A percentile compares a stretch with the other conserved stretches of the same genome.
Conservation (phyloP, 2,113 vertebrate species). For the Silurus glanis region DNA sequence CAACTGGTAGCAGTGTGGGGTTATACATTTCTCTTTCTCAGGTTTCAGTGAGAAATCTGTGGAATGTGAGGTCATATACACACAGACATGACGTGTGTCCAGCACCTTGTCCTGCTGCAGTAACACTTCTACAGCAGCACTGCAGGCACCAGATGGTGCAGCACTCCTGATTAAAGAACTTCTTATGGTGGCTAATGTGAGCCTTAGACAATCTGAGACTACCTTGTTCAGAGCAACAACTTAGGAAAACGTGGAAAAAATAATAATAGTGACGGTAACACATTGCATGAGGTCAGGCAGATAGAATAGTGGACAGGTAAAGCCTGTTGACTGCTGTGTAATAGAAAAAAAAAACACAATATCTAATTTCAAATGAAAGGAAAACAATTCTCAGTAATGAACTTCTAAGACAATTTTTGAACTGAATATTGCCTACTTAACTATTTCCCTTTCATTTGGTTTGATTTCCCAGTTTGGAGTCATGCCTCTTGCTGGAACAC, state of each 20-base stretch:
- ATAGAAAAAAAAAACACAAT: not conserved
- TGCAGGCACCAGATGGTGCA: conserved; percentile 12
- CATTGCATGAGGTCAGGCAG: not conserved
- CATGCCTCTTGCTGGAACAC: conserved; percentile 92
- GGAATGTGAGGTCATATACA: conserved; percentile 60
- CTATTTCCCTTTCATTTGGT: conserved; percentile 17
- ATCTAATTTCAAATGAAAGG: not conserved
- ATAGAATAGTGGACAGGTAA: not conserved
- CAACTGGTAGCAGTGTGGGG: conserved; percentile 45
- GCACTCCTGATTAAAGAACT: not conserved
- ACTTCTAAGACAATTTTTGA: not conserved
- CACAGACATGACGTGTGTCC: conserved; percentile 32
- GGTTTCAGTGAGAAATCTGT: conserved; percentile 57
- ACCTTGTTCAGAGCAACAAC: not conserved
- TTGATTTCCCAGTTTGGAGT: conserved; percentile 60
- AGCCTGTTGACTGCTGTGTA: not conserved
- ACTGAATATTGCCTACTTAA: not conserved
- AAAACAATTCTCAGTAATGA: not conserved
- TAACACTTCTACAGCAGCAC: not conserved
- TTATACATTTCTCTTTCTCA: conserved; percentile 48
- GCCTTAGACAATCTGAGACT: not conserved
- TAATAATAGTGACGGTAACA: not conserved
- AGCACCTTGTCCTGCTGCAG: not conserved
- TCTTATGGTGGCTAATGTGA: not conserved
- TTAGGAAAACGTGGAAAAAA: not conserved